Evolutionary conservation across 1,140 invertebrate genomes (phyloP).

Genomic region (Meloidogyne chitwoodi): DNA sequence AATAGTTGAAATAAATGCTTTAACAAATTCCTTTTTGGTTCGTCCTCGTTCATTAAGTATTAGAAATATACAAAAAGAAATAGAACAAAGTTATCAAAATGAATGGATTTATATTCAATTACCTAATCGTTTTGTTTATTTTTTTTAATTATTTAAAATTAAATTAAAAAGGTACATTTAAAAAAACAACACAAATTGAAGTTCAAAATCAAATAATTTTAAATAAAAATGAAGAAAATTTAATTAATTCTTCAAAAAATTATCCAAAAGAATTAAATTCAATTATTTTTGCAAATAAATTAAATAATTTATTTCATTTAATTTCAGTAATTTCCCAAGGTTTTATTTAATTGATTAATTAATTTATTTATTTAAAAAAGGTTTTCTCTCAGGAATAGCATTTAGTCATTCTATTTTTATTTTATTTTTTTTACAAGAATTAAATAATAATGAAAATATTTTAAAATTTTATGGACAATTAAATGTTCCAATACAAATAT

Average conservation of each 20-base stretch:
- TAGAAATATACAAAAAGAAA: background rate
- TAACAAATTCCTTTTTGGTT: background rate
- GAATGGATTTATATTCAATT: background rate
- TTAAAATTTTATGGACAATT: background rate
- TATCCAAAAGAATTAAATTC: background rate
- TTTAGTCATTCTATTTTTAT: constrained; percentile 12
- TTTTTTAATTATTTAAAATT: background rate
- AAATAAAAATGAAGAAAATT: background rate
- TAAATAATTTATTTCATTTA: background rate
- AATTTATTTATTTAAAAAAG: background rate
- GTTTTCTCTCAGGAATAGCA: constrained; percentile 12
- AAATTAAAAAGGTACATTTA: background rate
- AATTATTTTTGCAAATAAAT: background rate
- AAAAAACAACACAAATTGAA: background rate
- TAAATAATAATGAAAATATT: background rate
- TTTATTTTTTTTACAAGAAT: background rate
- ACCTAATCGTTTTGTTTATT: background rate
- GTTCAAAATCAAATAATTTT: background rate
- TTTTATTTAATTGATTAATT: background rate
- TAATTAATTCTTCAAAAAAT: background rate
- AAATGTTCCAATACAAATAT: constrained; percentile 1
- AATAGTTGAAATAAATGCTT: background rate
- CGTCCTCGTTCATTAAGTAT: background rate
- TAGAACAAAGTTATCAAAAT: background rate
- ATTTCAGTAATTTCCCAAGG: background rate